Percentiles rank a stretch among this genome's conserved stretches.
These are phyloP conservation scores for Daubentonia madagascariensis DNA, from an alignment of 2,113 vertebrate genomes.

Conservation along the genomic window DNA sequence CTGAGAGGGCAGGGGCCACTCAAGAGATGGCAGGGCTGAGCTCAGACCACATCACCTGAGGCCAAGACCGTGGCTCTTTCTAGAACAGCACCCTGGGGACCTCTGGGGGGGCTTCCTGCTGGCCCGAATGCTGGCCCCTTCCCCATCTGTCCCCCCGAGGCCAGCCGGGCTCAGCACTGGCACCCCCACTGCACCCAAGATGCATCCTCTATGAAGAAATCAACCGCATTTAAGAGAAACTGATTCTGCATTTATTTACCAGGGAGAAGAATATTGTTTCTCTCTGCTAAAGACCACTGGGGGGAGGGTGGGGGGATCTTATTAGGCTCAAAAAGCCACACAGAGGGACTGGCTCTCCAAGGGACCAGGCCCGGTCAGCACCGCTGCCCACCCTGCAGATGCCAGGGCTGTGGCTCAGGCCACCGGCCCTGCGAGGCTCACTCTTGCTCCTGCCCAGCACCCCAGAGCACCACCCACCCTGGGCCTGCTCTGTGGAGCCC, in stretches of 20 bases:
- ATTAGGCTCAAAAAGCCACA: background rate
- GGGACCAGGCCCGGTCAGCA: accelerated
- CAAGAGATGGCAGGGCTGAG: background rate
- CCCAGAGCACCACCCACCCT: too few relatives aligned
- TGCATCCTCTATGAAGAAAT: background rate
- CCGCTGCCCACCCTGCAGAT: background rate
- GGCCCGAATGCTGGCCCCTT: background rate
- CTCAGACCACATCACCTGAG: background rate
- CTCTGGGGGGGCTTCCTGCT: background rate
- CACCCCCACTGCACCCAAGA: background rate
- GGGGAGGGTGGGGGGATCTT: accelerated
- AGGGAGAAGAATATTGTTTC: background rate
- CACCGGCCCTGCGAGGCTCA: too few relatives aligned
- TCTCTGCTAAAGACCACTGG: background rate
- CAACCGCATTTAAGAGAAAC: background rate
- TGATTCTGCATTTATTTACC: background rate
- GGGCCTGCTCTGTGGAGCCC: background rate
- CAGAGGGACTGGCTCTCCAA: accelerated
- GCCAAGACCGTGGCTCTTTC: background rate
- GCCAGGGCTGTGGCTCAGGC: background rate
- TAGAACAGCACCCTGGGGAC: background rate
- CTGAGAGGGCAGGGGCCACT: background rate
- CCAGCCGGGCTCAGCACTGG: background rate
- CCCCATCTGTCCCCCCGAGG: background rate
- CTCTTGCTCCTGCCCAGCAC: too few relatives aligned